A percentile compares a stretch with the other conserved stretches of the same genome.
phyloP scores from a whole-genome alignment of 2,888 invertebrate species.

The Microplitis manilae region DNA sequence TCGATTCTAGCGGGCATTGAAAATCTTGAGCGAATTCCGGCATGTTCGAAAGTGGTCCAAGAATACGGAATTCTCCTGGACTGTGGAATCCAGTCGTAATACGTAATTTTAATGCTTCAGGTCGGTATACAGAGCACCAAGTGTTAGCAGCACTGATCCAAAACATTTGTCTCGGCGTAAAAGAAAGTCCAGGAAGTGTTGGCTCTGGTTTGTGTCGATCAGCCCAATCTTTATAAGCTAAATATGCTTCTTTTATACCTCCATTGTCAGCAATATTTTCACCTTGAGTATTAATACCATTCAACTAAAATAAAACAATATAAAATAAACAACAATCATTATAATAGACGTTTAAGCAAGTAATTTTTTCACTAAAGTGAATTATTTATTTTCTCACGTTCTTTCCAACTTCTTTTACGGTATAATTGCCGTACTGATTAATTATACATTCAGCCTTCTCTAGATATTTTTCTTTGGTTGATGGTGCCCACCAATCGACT shows the following conservation, averaged over 20 bases:
- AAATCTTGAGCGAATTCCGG: slow-evolving; percentile 77
- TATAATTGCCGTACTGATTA: slow-evolving; percentile 93
- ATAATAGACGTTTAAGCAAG: neutral
- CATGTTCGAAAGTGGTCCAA: slow-evolving; percentile 78
- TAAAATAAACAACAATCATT: neutral
- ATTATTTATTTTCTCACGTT: slow-evolving; percentile 75
- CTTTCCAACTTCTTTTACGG: slow-evolving; percentile 82
- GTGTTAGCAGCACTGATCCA: slow-evolving; percentile 77
- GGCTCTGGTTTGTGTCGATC: slow-evolving; percentile 78
- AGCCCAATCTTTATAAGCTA: slow-evolving; percentile 85
- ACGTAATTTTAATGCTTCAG: slow-evolving; percentile 83
- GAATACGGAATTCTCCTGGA: slow-evolving; percentile 77
- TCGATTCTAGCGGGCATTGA: slow-evolving; percentile 75
- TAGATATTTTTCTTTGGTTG: slow-evolving; percentile 87
- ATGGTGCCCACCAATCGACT: slow-evolving; percentile 92
- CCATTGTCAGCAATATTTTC: slow-evolving; percentile 97
- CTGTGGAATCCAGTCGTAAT: slow-evolving; percentile 88
- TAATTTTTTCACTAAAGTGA: neutral
- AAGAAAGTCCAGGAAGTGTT: slow-evolving; percentile 81
- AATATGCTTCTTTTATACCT: slow-evolving; percentile 91
- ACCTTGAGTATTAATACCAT: slow-evolving; percentile 88
- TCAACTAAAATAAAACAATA: slow-evolving; percentile 20
- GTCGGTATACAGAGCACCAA: slow-evolving; percentile 76
- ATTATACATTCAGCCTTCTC: slow-evolving; percentile 92
- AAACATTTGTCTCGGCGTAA: slow-evolving; percentile 79